phyloP scores from a whole-genome alignment of 2,113 vertebrate genomes.

The Bungarus multicinctus region DNA sequence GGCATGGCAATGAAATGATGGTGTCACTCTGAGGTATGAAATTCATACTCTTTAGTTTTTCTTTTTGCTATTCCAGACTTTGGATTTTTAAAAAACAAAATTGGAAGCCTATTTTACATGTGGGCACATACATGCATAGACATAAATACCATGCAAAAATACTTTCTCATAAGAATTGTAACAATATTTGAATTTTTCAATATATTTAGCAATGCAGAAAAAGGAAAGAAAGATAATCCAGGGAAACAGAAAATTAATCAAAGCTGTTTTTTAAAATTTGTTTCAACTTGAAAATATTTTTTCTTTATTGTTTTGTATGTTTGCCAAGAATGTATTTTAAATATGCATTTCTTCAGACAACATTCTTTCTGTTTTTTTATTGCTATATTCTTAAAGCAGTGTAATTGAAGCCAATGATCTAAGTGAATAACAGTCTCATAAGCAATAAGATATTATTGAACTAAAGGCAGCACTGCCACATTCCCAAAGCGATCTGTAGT shows the following conservation, averaged over 20 bases:
- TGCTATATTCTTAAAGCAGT: background rate
- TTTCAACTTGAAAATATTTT: background rate
- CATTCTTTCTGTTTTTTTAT: background rate
- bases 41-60: background rate
- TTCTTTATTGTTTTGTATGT: background rate
- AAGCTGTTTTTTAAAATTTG: background rate
- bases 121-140: background rate
- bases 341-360: background rate
- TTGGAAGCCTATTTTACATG: background rate
- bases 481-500: background rate
- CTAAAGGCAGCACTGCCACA: background rate
- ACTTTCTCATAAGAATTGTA: background rate
- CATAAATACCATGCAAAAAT: background rate
- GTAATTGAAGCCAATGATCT: background rate
- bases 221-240: background rate
- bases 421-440: background rate
- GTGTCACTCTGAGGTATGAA: background rate
- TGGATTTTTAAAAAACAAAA: background rate
- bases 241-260: background rate
- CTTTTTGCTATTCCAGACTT: background rate
- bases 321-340: background rate
- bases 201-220: background rate
- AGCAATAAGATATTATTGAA: accelerated
- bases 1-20: background rate
- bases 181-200: background rate